A percentile compares a stretch with the other conserved stretches of the same genome.
These are phyloP conservation scores for Sinocyclocheilus maitianheensis DNA, from an alignment of 2,113 vertebrate genomes.

Conservation along the genomic window DNA sequence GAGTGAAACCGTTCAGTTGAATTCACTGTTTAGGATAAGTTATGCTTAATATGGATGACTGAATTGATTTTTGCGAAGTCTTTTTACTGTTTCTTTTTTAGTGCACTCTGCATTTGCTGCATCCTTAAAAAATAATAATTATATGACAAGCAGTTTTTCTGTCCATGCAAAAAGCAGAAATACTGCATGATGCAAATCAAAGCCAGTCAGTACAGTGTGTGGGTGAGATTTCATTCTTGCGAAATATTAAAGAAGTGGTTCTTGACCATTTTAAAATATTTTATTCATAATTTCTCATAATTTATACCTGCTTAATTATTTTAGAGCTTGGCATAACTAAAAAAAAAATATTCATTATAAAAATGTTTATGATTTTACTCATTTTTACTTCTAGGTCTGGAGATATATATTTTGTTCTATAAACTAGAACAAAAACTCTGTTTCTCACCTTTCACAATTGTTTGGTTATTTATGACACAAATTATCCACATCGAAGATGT, in stretches of 20 bases:
- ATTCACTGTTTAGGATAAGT: not conserved
- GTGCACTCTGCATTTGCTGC: not conserved
- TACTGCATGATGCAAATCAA: not conserved
- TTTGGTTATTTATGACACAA: not conserved
- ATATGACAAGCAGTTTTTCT: not conserved
- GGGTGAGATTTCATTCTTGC: not conserved
- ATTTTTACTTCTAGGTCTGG: not conserved
- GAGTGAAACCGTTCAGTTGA: not conserved
- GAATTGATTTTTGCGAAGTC: not conserved
- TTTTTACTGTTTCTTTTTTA: not conserved
- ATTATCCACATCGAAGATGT: not conserved
- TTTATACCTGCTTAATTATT: not conserved
- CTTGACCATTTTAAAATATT: not conserved
- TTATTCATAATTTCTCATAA: not conserved
- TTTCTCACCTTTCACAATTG: not conserved
- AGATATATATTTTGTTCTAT: too few species aligned
- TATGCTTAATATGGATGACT: not conserved
- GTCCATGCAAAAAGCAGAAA: not conserved
- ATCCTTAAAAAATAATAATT: not conserved
- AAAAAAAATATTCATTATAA: not conserved
- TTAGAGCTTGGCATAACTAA: not conserved
- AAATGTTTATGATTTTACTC: not conserved
- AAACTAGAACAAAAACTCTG: not conserved
- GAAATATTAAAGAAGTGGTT: not conserved
- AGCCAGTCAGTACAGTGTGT: not conserved